These are phyloP conservation scores for Dryobates pubescens DNA, from an alignment of 2,797 vertebrate species.

Conservation along the genomic window DNA sequence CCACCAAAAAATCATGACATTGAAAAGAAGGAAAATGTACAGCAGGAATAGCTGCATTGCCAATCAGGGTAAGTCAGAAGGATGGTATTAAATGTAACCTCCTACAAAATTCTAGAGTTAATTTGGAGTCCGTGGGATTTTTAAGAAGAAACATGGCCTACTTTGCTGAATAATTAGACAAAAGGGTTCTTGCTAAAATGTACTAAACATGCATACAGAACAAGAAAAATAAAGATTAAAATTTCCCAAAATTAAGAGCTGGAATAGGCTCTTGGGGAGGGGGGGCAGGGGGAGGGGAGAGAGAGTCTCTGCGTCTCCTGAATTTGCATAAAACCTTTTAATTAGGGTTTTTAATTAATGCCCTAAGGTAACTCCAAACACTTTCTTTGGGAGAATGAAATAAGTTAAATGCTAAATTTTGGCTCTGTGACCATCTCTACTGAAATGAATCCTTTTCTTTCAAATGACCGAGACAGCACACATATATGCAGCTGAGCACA, in stretches of 20 bases:
- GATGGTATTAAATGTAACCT: slow-evolving; percentile 35
- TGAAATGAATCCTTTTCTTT: background rate
- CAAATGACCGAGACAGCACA: background rate
- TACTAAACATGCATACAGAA: background rate
- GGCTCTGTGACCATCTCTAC: background rate
- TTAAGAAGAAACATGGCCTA: slow-evolving; percentile 1
- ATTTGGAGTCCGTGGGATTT: background rate
- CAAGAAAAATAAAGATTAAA: background rate
- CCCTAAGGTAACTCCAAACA: background rate
- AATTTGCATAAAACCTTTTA: slow-evolving; percentile 30
- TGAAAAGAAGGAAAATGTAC: slow-evolving; percentile 1
- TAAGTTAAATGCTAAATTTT: background rate
- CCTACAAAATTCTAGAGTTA: slow-evolving; percentile 29
- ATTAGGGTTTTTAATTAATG: slow-evolving; percentile 2
- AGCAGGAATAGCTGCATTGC: slow-evolving; percentile 23
- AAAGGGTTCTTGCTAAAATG: background rate
- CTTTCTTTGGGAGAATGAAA: background rate
- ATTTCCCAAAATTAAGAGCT: background rate
- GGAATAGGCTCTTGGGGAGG: background rate
- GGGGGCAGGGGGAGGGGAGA: background rate
- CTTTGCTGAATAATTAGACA: slow-evolving; percentile 25
- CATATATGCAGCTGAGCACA: background rate
- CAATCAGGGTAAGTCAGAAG: background rate
- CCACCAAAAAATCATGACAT: background rate
- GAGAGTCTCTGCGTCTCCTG: background rate